A percentile compares a stretch with the other conserved stretches of the same genome.
phyloP scores from a whole-genome alignment of 2,888 invertebrate species.

The Mythimna ferrago region DNA sequence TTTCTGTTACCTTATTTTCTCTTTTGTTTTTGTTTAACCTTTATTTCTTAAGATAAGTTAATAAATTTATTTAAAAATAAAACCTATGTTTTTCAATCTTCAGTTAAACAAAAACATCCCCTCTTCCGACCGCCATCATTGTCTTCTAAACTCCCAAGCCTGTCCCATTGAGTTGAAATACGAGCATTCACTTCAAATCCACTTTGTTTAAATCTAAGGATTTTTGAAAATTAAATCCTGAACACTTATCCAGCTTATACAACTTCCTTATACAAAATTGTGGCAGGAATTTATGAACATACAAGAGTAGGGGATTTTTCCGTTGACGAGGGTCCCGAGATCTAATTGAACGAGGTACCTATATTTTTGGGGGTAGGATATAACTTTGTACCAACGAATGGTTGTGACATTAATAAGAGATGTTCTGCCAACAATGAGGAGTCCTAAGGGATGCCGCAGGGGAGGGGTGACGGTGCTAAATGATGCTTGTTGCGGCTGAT shows the following conservation, averaged over 20 bases:
- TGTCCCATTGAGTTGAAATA: slow-evolving; percentile 38
- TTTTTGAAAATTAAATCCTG: slow-evolving; percentile 59
- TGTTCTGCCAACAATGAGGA: slow-evolving; percentile 57
- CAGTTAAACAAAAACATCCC: background rate
- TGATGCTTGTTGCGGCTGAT: slow-evolving; percentile 31
- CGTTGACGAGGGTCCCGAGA: slow-evolving; percentile 79
- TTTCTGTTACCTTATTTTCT: too few relatives aligned
- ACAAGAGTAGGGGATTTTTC: slow-evolving; percentile 74
- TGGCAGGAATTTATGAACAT: slow-evolving; percentile 78
- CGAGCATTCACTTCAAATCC: slow-evolving; percentile 43
- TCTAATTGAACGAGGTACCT: slow-evolving; percentile 80
- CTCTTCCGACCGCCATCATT: background rate
- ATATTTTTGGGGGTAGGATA: slow-evolving; percentile 41
- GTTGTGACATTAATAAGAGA: slow-evolving; percentile 61
- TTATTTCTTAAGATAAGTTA: too few relatives aligned
- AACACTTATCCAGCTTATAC: slow-evolving; percentile 66
- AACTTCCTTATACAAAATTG: slow-evolving; percentile 69
- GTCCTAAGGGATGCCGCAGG: slow-evolving; percentile 47
- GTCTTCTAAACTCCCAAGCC: slow-evolving; percentile 20
- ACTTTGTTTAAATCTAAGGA: slow-evolving; percentile 46
- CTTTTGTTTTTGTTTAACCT: too few relatives aligned
- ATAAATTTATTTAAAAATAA: background rate
- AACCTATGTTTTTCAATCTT: background rate
- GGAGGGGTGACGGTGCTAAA: slow-evolving; percentile 54
- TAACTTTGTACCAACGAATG: slow-evolving; percentile 59